Evolutionary conservation across 2,113 vertebrate species (phyloP).

Genomic region (Sinocyclocheilus anshuiensis): DNA sequence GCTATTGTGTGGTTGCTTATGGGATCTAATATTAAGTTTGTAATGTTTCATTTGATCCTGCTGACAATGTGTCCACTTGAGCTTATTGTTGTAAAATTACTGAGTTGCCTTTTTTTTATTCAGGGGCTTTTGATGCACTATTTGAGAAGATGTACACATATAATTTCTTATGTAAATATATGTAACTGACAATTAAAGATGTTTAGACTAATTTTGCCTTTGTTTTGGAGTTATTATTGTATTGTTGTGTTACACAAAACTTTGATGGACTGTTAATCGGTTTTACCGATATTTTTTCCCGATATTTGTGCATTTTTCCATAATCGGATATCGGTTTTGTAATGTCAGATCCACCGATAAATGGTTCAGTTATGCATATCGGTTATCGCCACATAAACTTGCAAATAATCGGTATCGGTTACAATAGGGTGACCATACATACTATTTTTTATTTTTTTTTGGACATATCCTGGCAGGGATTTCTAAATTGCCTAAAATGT

Average conservation of each 20-base stretch:
- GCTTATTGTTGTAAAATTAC: constrained; percentile 45
- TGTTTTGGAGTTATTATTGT: neutral
- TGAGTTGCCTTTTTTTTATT: constrained; percentile 53
- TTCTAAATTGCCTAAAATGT: neutral
- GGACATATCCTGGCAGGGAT: no score
- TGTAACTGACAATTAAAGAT: constrained; percentile 73
- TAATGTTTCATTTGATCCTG: constrained; percentile 33
- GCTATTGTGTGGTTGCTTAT: constrained; percentile 46
- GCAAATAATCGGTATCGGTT: neutral
- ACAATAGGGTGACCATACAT: neutral
- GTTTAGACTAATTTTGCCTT: constrained; percentile 65
- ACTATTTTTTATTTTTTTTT: neutral
- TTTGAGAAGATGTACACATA: constrained; percentile 59
- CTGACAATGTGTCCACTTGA: constrained; percentile 35
- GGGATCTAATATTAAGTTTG: constrained; percentile 38
- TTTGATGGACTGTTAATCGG: neutral
- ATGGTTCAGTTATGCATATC: neutral
- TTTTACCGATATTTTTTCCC: neutral
- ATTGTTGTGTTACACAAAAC: neutral
- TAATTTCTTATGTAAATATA: constrained; percentile 60
- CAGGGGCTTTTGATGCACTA: constrained; percentile 62
- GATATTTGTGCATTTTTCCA: neutral
- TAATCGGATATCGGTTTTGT: neutral
- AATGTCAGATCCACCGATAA: neutral
- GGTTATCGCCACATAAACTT: neutral